A percentile compares a stretch with the other conserved stretches of the same genome.
Conservation (phyloP, 1,140 invertebrate genomes). For the Danaus plexippus region DNA sequence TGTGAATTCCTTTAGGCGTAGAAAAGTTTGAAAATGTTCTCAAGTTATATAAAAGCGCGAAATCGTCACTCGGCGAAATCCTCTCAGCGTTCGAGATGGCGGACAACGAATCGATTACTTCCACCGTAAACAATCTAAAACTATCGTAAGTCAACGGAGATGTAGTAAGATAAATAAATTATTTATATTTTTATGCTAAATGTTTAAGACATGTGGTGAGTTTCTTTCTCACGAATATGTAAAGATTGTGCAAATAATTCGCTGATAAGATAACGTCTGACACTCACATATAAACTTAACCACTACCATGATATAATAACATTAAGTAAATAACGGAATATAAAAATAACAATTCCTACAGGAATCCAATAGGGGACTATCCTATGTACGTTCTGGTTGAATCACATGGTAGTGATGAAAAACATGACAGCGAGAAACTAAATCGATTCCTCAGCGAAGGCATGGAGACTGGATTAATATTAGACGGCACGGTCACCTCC, state of each 20-base stretch:
- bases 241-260: no score
- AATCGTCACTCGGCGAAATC: slow-evolving; percentile 86
- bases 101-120: slow-evolving; percentile 73
- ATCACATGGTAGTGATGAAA: slow-evolving; percentile 86
- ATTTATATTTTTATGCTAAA: no score
- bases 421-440: slow-evolving; percentile 92
- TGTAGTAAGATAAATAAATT: background rate
- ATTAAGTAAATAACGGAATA: no score
- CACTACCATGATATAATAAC: no score
- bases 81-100: slow-evolving; percentile 96
- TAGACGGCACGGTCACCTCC: slow-evolving; percentile 87
- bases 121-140: slow-evolving; percentile 46
- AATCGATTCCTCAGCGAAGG: slow-evolving; percentile 82
- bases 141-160: slow-evolving; percentile 40
- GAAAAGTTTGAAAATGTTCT: slow-evolving; percentile 84
- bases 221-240: no score
- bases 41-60: slow-evolving; percentile 80
- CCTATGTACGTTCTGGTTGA: slow-evolving; percentile 95
- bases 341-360: slow-evolving; percentile 17
- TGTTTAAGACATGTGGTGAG: no score
- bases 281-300: no score
- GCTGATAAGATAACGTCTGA: no score
- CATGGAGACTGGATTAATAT: slow-evolving; percentile 79
- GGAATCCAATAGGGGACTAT: slow-evolving; percentile 75
- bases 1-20: slow-evolving; percentile 72